A percentile compares a stretch with the other conserved stretches of the same genome.
Conservation (phyloP, 1,140 invertebrate species). For the Drosophila neocordata region DNA sequence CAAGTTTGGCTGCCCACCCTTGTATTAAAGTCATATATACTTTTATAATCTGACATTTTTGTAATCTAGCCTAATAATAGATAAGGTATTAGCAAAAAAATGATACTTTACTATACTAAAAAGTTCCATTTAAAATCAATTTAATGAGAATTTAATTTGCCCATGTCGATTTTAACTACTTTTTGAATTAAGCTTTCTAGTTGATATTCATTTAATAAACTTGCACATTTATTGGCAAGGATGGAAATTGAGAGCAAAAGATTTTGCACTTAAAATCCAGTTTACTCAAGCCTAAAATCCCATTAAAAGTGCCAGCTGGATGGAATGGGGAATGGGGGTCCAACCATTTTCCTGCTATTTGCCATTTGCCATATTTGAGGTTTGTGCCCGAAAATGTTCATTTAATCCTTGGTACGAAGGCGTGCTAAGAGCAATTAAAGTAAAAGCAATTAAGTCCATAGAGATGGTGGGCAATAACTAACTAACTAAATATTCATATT, state of each 20-base stretch:
- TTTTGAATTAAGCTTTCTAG: constrained; percentile 9
- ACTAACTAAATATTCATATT: constrained; percentile 60
- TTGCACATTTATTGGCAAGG: constrained; percentile 8
- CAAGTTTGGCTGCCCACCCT: no score
- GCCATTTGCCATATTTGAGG: background rate
- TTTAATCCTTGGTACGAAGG: constrained; percentile 19
- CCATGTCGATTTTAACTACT: background rate
- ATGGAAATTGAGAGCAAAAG: constrained; percentile 12
- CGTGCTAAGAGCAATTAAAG: constrained; percentile 59
- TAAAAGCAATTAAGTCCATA: constrained; percentile 65
- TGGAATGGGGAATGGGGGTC: no score
- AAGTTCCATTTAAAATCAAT: background rate
- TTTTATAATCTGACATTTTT: no score
- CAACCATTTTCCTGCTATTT: constrained; percentile 6
- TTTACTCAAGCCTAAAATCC: constrained; percentile 51
- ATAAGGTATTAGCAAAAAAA: no score
- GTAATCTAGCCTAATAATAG: no score
- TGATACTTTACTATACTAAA: no score
- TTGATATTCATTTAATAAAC: constrained; percentile 11
- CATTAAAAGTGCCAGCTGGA: constrained; percentile 38
- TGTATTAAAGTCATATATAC: no score
- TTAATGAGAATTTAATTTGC: background rate
- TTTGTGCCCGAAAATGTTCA: constrained; percentile 3
- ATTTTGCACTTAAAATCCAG: constrained; percentile 50
- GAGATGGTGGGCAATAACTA: constrained; percentile 48